Base-by-base conservation (phyloP, 2,797 vertebrate species). In the Phrynocephalus vlangalii region DNA sequence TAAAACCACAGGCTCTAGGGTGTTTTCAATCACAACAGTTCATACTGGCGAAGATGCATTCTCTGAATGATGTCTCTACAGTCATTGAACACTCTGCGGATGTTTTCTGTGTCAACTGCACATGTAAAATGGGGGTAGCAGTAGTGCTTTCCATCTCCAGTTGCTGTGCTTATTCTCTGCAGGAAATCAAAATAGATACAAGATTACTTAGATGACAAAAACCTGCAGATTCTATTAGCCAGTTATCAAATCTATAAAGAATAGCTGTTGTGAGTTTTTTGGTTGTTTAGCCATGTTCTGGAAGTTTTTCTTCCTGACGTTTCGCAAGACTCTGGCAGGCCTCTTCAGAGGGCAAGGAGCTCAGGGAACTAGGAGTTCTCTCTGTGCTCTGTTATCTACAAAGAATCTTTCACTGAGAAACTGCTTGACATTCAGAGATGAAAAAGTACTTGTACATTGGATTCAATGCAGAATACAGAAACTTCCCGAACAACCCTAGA, bases 91-190 rank as follows among this genome's bases (percentile, higher is more conserved):
- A 99, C 98, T 10, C 98, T 97, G 71, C 98, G 98, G 92, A 99
- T 99, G 87, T 99, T 99, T 94, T 99, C 98, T 0, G 98, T 99
- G 97, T 99, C 98, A 90, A 99, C 95, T 0, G 99, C 99, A 6
- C 99, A 99, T 0, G 99, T 99, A 94, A 99, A 99, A 95, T 99
- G 98, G 1, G 99, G 98, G 94, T 99, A 99, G 96, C 99, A 99
- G 93, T 99, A 98, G 92, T 99, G 98, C 91, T 98, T 98, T 84
- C 98, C 98, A 0, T 99, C 98, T 0, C 98, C 98, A 0, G 98
- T 99, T 0, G 98, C 98, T 0, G 98, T 99, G 87, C 99, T 99
- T 97, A 99, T 99, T 96, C 98, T 97, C 99, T 99, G 97, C 20
- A 86, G 68, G 38, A 89, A 91, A 30, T 89, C 5, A 0, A 68